Evolutionary conservation across 2,888 invertebrate species (phyloP), one percentile per base, ranked within the genome.

Genomic region (Volucella inflata): DNA sequence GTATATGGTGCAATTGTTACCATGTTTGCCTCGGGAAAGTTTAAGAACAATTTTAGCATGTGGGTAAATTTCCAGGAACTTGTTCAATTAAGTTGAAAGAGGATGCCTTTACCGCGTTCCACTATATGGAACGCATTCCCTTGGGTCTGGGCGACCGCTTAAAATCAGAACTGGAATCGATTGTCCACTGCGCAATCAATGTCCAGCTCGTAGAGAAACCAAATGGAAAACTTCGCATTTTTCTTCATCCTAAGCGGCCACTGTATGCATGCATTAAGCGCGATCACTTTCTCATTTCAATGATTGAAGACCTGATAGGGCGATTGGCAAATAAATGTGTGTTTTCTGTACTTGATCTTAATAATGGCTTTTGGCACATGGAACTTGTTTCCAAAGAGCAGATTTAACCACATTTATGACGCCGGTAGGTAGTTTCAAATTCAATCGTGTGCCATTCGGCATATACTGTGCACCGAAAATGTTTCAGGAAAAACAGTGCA

Each of bases 391-490:
- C 21, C 21, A 21, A 21, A 21, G 21, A 2, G 21, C 21, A 0
- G 21, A 21, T 21, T 21, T 21, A 21, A 21, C 1, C 21, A 21
- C 2, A 21, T 21, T 21, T 21, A 21, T 21, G 21, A 21, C 21
- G 21, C n/a, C n/a, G n/a, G n/a, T n/a, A n/a, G n/a, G n/a, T 21
- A 21, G 64, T 48, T 88, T 88, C 76, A 87, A 88, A 75, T 90
- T 89, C 87, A 65, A 77, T 36, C 87, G 90, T 16, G 40, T 90
- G 48, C 89, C 90, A 55, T 90, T 90, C 87, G 90, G 90, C 1
- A 59, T 90, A 8, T 88, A 83, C 8, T 79, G 87, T 0, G 88
- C 89, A 2, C 88, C 89, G 6, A 90, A 90, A 87, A 88, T 89
- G 2, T 90, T 90, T 78, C n/a, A 90, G 72, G 85, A 80, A 87